Evolutionary conservation across 2,797 vertebrate species (phyloP).

Genomic region (Silurus lanzhouensis): DNA sequence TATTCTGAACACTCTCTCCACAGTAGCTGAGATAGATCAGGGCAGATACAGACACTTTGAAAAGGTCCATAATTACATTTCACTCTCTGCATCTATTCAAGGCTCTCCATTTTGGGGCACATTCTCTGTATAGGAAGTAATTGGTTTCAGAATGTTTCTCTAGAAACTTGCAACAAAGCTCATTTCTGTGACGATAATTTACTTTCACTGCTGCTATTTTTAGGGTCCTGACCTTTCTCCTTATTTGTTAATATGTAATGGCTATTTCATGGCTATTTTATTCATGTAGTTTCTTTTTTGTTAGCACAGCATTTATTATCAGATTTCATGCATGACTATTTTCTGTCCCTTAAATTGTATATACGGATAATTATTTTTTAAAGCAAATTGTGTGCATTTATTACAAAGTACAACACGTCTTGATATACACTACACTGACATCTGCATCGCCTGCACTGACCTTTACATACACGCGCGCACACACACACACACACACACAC

Average conservation of each 20-base stretch:
- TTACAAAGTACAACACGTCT: too few species aligned
- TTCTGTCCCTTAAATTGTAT: not conserved
- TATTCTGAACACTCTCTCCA: not conserved
- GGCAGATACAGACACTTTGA: not conserved
- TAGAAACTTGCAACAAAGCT: not conserved
- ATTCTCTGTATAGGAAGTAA: slow-evolving; percentile 12
- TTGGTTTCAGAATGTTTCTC: slow-evolving; percentile 8
- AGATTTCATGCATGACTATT: slow-evolving; percentile 19
- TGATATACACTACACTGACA: too few species aligned
- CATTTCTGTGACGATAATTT: slow-evolving; percentile 3
- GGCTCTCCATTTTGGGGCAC: not conserved
- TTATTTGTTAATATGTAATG: not conserved
- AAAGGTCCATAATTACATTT: slow-evolving; percentile 18
- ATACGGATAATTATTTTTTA: too few species aligned
- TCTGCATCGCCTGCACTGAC: too few species aligned
- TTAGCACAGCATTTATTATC: slow-evolving; percentile 9
- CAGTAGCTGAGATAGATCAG: not conserved
- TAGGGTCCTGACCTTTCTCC: slow-evolving; percentile 5
- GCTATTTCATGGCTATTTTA: not conserved
- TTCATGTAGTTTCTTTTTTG: too few species aligned
- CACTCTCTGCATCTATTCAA: slow-evolving; percentile 10
- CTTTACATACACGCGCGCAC: too few species aligned
- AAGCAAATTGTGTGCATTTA: too few species aligned
- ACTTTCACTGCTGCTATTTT: slow-evolving; percentile 17
- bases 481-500: too few species aligned